phyloP scores from a whole-genome alignment of 2,888 invertebrate species.

The Metalampra italica region DNA sequence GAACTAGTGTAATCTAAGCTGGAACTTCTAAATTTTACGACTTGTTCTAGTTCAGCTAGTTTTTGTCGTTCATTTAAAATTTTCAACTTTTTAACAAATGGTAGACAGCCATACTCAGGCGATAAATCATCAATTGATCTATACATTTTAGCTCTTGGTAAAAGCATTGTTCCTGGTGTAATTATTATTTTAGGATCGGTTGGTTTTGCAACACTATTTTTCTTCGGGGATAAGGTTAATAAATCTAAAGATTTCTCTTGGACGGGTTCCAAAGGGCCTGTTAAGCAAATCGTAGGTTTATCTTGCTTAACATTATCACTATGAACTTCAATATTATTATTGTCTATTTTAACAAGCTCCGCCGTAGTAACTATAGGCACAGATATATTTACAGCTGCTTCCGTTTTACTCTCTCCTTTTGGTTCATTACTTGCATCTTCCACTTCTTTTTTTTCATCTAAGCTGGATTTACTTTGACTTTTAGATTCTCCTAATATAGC shows the following conservation, averaged over 20 bases:
- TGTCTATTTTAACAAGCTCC: conserved; percentile 72
- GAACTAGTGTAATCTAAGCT: conserved; percentile 86
- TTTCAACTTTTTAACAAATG: conserved; percentile 92
- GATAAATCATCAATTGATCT: conserved; percentile 91
- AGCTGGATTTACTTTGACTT: conserved; percentile 54
- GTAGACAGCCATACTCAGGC: conserved; percentile 90
- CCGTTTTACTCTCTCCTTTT: conserved; percentile 30
- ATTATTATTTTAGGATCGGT: conserved; percentile 36
- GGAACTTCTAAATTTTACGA: conserved; percentile 86
- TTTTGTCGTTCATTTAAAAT: conserved; percentile 93
- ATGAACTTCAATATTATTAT: conserved; percentile 61
- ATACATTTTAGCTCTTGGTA: conserved; percentile 82
- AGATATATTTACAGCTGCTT: conserved; percentile 50
- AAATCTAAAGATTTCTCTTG: conserved; percentile 68
- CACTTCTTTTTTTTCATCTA: conserved; percentile 51
- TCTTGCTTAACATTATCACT: conserved; percentile 55
- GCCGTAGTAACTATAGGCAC: conserved; percentile 63
- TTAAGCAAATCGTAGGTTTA: conserved; percentile 63
- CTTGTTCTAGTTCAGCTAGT: conserved; percentile 88
- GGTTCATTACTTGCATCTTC: conserved; percentile 34
- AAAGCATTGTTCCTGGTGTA: conserved; percentile 40
- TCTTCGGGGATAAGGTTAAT: conserved; percentile 62
- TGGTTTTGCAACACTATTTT: conserved; percentile 35
- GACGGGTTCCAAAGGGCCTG: conserved; percentile 67
- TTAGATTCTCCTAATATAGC: conserved; percentile 77